These are phyloP conservation scores for Molossus alvarezi DNA, from an alignment of 2,797 vertebrate genomes.

Conservation along the genomic window DNA sequence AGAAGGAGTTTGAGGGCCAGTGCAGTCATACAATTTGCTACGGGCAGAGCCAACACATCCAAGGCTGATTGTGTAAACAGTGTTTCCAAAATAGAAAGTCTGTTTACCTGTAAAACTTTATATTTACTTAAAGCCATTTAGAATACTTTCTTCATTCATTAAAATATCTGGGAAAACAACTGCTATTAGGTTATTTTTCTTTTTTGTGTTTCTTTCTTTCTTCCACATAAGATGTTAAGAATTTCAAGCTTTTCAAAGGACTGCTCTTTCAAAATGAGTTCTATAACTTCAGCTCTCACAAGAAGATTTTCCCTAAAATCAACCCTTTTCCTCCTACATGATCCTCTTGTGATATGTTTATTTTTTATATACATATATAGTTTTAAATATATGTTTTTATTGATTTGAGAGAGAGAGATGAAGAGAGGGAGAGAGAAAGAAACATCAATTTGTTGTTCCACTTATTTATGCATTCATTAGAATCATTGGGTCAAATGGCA, in stretches of 20 bases:
- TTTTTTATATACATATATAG: too few species aligned
- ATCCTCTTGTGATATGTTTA: neutral
- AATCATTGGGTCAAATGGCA: too few species aligned
- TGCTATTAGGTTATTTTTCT: neutral
- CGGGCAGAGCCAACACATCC: neutral
- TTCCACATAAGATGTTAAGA: neutral
- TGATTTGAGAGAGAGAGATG: too few species aligned
- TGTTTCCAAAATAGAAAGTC: conserved; percentile 11
- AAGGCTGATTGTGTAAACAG: neutral
- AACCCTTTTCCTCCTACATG: neutral
- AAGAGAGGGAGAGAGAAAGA: too few species aligned
- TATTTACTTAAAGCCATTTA: neutral
- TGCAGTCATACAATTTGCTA: conserved; percentile 50
- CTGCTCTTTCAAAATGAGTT: neutral
- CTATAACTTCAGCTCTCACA: neutral
- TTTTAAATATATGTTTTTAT: too few species aligned
- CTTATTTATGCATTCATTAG: too few species aligned
- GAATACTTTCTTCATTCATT: conserved; percentile 15
- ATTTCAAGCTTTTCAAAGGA: neutral
- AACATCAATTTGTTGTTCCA: too few species aligned
- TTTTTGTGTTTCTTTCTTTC: neutral
- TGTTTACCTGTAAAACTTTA: neutral
- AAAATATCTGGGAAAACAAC: neutral
- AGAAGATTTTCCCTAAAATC: neutral
- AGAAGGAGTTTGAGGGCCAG: neutral